Base-by-base conservation (phyloP, 2,888 invertebrate species). In the Meteorus colon region DNA sequence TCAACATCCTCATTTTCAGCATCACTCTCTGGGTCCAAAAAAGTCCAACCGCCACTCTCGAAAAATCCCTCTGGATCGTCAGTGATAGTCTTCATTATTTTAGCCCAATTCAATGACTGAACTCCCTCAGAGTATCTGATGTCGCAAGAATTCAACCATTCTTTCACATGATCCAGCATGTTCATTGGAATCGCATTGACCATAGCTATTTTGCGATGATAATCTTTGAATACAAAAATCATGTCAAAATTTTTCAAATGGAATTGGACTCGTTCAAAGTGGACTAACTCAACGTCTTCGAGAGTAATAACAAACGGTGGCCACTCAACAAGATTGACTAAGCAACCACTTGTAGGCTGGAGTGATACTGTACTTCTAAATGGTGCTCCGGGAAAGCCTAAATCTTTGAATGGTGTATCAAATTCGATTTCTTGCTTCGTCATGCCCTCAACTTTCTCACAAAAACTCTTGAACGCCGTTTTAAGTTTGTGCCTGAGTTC, bases 151-250 rank as follows among this genome's bases (percentile, higher is more conserved):
- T 98, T 98, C 0, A 99, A 92, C 99, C 99, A 99, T 90, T 99
- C 99, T 90, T 99, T 99, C 1, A 99, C 98, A 90, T 98, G 98
- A 91, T 99, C 99, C 89, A 99, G 92, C 95, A 98, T 95, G 89
- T 96, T 96, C 98, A 99, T 99, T 0, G 99, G 99, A 87, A 99
- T 97, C n/a, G 99, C 98, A 88, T 98, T 98, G 2, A 99, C 96
- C 97, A 98, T 98, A 0, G 97, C 95, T 0, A 96, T 95, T 90
- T 98, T 98, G 85, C 95, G 94, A 69, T 93, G 92, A 89, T 99
- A 99, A 90, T 99, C 99, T 90, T 99, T 99, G 90, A 99, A 99
- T 69, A 99, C 97, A 88, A 99, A 99, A 79, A 99, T 97, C 98
- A 99, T 99, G 90, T 99, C 99, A 90, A 99, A 99, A 91, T 99